Evolutionary conservation across 92 coral and sea anemone genomes (phyloP).

Genomic region (Ricordea florida): DNA sequence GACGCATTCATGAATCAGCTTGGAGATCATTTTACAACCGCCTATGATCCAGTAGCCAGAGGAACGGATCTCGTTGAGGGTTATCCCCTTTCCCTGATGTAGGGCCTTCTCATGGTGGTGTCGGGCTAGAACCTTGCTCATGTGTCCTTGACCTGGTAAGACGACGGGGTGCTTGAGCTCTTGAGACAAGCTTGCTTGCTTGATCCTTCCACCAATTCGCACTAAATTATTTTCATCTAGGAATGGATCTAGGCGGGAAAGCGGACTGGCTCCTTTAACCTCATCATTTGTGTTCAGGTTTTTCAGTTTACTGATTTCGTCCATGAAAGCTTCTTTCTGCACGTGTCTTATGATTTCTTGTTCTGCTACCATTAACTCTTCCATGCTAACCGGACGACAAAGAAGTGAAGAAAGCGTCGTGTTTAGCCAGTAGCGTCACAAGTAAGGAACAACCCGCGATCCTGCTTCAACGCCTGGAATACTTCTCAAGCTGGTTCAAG

Average conservation of each 20-base stretch:
- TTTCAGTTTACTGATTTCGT: constrained; percentile 7
- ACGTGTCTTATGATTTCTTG: neutral
- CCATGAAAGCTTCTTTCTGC: constrained; percentile 14
- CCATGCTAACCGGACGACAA: constrained; percentile 17
- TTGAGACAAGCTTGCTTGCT: constrained; percentile 8
- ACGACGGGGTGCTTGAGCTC: constrained; percentile 42
- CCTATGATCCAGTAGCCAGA: constrained; percentile 65
- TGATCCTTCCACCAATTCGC: constrained; percentile 35
- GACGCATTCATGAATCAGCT: constrained; percentile 2
- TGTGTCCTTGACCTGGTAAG: too few relatives aligned
- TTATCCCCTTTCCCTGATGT: constrained; percentile 68
- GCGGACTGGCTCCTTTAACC: neutral
- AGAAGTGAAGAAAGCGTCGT: constrained; percentile 34
- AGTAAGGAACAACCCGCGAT: neutral
- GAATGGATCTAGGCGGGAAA: too few relatives aligned
- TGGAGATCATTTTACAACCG: constrained; percentile 15
- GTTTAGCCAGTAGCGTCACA: neutral
- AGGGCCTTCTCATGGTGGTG: constrained; percentile 24
- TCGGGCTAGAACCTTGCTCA: neutral
- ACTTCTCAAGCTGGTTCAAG: constrained; percentile 19
- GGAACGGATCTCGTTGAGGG: constrained; percentile 57
- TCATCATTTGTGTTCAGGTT: neutral
- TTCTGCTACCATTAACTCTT: constrained; percentile 1
- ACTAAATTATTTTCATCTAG: constrained; percentile 10
- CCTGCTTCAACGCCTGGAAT: constrained; percentile 13